Evolutionary conservation across 2,113 vertebrate species (phyloP), one percentile per base, ranked within the genome.

Genomic region (Atrichornis clamosus): DNA sequence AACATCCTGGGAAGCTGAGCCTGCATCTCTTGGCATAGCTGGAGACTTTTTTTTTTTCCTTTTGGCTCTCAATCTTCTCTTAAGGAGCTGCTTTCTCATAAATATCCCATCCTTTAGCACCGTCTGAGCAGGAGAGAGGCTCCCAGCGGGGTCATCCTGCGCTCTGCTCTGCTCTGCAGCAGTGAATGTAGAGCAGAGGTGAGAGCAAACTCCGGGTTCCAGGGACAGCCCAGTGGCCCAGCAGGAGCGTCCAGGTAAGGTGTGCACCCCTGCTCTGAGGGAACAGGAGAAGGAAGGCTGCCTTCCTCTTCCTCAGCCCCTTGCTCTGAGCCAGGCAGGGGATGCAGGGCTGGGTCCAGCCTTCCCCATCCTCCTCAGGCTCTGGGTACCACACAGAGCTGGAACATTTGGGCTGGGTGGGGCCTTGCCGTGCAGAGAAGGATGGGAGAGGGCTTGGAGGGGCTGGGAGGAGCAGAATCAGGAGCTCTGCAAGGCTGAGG

Each of bases 21-120:
- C 70, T 83, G 74, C 81, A 39, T 81, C 87, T 91, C 87, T 69
- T 96, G 84, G 89, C 86, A 82, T 46, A 49, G 62, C 67, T 3
- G 1, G 65, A 46, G 33, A 46, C 9, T 47, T 62, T 69, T 46
- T 59, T 74, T 69, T n/a, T 11, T n/a, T n/a, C n/a, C 60, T 62
- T 78, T 85, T 77, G 88, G 80, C 78, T 95, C 84, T 94, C 84
- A 73, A 42, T 95, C 93, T 94, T 95, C 75, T 67, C 63, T 72
- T 80, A 90, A 92, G 68, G 76, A 97, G 95, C 92, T 93, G 92
- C 79, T 93, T 80, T 89, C 89, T 95, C 90, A 92, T 94, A 95
- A 96, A 97, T 93, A 96, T 92, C 95, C 90, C 64, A 73, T 94
- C 74, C 67, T 80, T 77, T 86, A 93, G 82, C 52, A 63, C 75